Evolutionary conservation across 2,888 invertebrate genomes (phyloP).

Genomic region (Tanytarsus gracilentus): DNA sequence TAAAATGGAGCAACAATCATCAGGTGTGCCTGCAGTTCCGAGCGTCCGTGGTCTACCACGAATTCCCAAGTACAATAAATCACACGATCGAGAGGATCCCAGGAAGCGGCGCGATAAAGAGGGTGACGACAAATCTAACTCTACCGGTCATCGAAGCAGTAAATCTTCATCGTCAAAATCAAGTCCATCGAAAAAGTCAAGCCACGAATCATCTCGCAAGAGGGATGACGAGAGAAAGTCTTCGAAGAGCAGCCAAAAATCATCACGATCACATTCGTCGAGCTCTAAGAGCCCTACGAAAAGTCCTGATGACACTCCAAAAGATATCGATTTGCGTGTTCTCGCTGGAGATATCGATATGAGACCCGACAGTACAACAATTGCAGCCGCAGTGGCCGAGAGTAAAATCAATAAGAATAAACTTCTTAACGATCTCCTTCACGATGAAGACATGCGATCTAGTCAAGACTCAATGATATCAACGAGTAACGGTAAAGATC

Average conservation of each 20-base stretch:
- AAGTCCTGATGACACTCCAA: neutral
- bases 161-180: conserved; percentile 17
- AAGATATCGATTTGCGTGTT: conserved; percentile 22
- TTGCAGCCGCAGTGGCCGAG: too few species aligned
- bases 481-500: conserved; percentile 27
- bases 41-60: conserved; percentile 26
- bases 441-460: conserved; percentile 22
- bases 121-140: neutral
- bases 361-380: conserved; percentile 19
- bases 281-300: neutral
- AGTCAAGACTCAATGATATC: conserved; percentile 20
- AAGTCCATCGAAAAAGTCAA: conserved; percentile 12
- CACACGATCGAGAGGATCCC: conserved; percentile 10
- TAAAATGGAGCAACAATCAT: conserved; percentile 26
- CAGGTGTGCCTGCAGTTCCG: conserved; percentile 37
- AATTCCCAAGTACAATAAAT: conserved; percentile 20
- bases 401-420: conserved; percentile 14
- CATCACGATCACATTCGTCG: neutral
- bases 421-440: conserved; percentile 11
- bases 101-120: conserved; percentile 3
- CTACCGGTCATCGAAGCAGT: too few species aligned
- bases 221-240: conserved; percentile 13
- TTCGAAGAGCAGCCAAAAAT: neutral
- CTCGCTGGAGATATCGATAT: neutral
- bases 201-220: conserved; percentile 19